Base-by-base conservation (phyloP, 1,140 invertebrate genomes). In the Kradibia gibbosae region DNA sequence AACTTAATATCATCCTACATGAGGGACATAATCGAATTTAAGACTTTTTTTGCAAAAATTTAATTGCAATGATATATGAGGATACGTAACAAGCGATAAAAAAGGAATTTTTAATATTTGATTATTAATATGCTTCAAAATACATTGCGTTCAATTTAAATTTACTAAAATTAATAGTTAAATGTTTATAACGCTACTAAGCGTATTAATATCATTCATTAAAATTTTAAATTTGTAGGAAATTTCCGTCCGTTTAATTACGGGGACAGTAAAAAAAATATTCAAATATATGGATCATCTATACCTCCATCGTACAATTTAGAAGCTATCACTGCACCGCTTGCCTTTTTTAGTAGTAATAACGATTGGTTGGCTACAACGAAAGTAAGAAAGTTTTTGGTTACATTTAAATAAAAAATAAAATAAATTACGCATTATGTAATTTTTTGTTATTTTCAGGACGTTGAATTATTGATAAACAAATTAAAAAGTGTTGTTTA, bases 241-340 rank as follows among this genome's bases (percentile, higher is more conserved):
- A 85, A 78, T 28, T 92, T 92, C 73, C 85, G 86, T 65, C 86
- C 88, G 60, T 92, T 88, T 72, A 91, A 92, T 76, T 92, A 91
- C 48, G 90, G 87, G 0, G 82, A 86, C 13, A 28, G 75, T 1
- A 86, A 88, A 5, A 94, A 93, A 82, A 92, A 92, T 86, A 81
- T 88, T 36, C 65, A 73, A 73, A n/a, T 86, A 0, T 92, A 92
- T 76, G 86, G 89, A 78, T 88, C 90, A 74, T 76, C 88, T 1
- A 87, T 85, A 28, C 94, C 95, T 17, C 95, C 95, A 0, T 88
- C 89, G 8, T 96, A 96, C 84, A 83, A 91, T 28, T 83, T 95
- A 2, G 87, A 91, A 50, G 93, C 92, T 71, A 92, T 95, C 8
- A 91, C 85, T 15, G 89, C 93, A 22, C 95, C 94, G 22, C 91